These are phyloP conservation scores for Sphaeramia orbicularis DNA, from an alignment of 2,797 vertebrate species.

Conservation along the genomic window DNA sequence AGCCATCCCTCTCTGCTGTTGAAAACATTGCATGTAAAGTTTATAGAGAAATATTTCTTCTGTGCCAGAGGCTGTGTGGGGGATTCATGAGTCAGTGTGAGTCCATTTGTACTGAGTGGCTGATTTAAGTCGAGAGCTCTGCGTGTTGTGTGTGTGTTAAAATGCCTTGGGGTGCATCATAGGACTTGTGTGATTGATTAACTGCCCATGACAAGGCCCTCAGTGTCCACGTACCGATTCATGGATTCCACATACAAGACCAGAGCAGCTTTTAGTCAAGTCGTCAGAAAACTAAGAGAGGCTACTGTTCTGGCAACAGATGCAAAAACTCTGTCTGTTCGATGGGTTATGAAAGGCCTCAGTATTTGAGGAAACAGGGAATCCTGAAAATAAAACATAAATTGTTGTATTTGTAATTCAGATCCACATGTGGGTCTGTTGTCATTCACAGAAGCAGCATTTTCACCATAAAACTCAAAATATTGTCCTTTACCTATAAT, in stretches of 20 bases:
- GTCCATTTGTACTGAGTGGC: conserved; percentile 8
- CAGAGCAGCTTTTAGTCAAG: conserved; percentile 32
- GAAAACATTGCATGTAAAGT: conserved; percentile 33
- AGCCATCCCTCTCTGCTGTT: conserved; percentile 1
- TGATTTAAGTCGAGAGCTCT: conserved; percentile 15
- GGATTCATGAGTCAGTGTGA: conserved; percentile 30
- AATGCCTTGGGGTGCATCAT: conserved; percentile 42
- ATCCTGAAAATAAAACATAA: no score
- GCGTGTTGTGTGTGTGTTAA: conserved; percentile 31
- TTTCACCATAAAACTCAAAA: no score
- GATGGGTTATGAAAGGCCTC: no score
- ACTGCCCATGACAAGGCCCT: conserved; percentile 48
- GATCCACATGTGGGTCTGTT: no score
- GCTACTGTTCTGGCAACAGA: conserved; percentile 35
- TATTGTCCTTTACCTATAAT: no score
- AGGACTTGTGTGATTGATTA: conserved; percentile 57
- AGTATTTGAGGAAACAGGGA: no score
- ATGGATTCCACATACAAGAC: conserved; percentile 55
- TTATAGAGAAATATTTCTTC: conserved; percentile 21
- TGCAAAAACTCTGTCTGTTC: not conserved
- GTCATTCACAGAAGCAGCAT: no score
- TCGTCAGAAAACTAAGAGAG: conserved; percentile 32
- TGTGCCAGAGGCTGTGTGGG: conserved; percentile 14
- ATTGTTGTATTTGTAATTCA: no score
- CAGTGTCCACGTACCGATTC: conserved; percentile 36